Percentiles rank a stretch among this genome's conserved stretches.
These are phyloP conservation scores for Desoria tigrina DNA, from an alignment of 2,888 invertebrate genomes.

Conservation along the genomic window DNA sequence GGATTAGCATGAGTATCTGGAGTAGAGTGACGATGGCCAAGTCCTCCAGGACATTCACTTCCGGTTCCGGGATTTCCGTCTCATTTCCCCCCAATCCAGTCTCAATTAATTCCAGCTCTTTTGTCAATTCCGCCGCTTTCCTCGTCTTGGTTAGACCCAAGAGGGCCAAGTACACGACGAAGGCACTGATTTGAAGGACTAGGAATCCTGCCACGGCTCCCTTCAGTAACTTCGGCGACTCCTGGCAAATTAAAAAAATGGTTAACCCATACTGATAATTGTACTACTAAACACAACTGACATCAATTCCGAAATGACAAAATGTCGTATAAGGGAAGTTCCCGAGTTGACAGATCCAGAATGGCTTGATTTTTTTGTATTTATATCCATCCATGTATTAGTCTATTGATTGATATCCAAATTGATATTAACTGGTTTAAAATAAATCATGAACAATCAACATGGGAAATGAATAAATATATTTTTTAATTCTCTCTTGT, in stretches of 20 bases:
- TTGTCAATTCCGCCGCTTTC: neutral
- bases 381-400: no score
- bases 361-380: no score
- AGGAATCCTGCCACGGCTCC: conserved; percentile 32
- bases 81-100: neutral
- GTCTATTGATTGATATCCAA: no score
- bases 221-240: conserved; percentile 23
- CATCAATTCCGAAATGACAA: no score
- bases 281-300: no score
- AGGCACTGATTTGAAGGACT: conserved; percentile 29
- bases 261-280: no score
- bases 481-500: no score
- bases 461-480: no score
- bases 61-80: neutral
- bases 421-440: no score
- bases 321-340: no score
- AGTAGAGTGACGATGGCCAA: conserved; percentile 21
- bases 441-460: no score
- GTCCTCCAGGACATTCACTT: conserved; percentile 8
- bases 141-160: conserved; percentile 16
- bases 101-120: neutral
- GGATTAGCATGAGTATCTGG: conserved; percentile 20
- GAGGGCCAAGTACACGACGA: conserved; percentile 28
- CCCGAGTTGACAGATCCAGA: no score
- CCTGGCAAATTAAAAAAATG: conserved; percentile 13